Base-by-base conservation (phyloP, 1,140 invertebrate genomes). In the Drosophila leontia region DNA sequence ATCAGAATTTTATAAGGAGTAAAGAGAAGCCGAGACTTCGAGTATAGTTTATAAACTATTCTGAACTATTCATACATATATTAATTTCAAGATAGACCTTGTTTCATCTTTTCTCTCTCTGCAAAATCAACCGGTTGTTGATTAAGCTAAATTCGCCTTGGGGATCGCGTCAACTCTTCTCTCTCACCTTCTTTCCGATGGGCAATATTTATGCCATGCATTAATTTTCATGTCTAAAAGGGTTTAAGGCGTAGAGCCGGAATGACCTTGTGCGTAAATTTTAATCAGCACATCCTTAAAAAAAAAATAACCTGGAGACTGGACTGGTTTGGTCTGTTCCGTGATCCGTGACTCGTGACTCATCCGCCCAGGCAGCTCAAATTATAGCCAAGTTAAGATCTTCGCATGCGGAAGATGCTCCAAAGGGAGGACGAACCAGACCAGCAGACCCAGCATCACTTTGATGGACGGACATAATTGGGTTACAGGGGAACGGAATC, bases 181-280 rank as follows among this genome's bases (percentile, higher is more conserved):
- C 53, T 61, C 23, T 64, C 41, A 9, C 60, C n/a, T 32, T 13
- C n/a, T 68, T 34, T 51, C 61, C 51, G 62, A 71, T 78, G 75
- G 70, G 61, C 80, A 80, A 88, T 87, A 83, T 88, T 87, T 87
- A 87, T 87, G 83, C 48, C 71, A 82, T 83, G 80, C 84, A 87
- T 87, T 87, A 80, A 87, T 88, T 87, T 80, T 82, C 55, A 88
- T 80, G 70, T 80, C 72, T 53, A 76, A 71, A 75, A 37, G 53
- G 41, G 63, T 48, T 72, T 61, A 71, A 58, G 61, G 51, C 81
- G 44, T 68, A 53, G 34, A 65, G 44, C 32, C 44, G 50, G 42
- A 87, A 82, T 80, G 84, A 87, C 83, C 84, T 88, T 87, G 84
- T 80, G 80, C 72, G 76, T 88, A 87, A 83, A 87, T 86, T 83